Base-by-base conservation (phyloP, 2,888 invertebrate species). In the Zaprionus lineosus region DNA sequence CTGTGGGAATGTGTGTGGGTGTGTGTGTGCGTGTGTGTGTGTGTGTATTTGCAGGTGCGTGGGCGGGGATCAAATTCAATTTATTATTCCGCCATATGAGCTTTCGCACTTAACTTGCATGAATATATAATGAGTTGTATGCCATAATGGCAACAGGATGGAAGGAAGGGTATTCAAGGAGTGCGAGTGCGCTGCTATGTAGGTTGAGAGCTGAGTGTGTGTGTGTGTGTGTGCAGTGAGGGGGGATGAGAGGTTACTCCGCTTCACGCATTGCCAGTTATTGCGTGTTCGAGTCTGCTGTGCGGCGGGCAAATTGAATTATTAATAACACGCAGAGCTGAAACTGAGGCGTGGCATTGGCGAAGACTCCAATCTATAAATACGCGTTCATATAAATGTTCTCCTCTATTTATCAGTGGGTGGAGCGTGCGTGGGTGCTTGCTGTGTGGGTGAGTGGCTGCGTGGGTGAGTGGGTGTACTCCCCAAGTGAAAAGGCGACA, bases 21-120 rank as follows among this genome's bases (percentile, higher is more conserved):
- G n/a, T n/a, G n/a, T n/a, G n/a, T n/a, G n/a, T n/a, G n/a, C n/a
- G n/a, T n/a, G n/a, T n/a, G n/a, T n/a, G n/a, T n/a, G n/a, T 74
- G 68, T 79, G 77, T 74, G 72, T 46, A 63, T 81, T 65, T 69
- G 52, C 50, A 44, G 56, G 75, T 59, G 63, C 40, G 48, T 68
- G 70, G 58, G 41, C 63, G n/a, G n/a, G n/a, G n/a, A n/a, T n/a
- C 43, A 59, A 78, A 74, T 82, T 79, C 76, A 75, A 78, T 78
- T 78, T 82, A 82, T 76, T 82, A 78, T 78, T 67, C 79, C 71
- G 39, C 60, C 64, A 78, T 78, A 78, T 78, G 79, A 82, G 79
- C 79, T 78, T 76, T 78, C 82, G 79, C 83, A 78, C 83, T 82
- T 82, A 75, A 78, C 77, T 82, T 67, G 79, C 76, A 78, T 82